phyloP scores from a whole-genome alignment of 30 jellyfish, hydroid and myxozoan genomes.

The Aurelia sp. region DNA sequence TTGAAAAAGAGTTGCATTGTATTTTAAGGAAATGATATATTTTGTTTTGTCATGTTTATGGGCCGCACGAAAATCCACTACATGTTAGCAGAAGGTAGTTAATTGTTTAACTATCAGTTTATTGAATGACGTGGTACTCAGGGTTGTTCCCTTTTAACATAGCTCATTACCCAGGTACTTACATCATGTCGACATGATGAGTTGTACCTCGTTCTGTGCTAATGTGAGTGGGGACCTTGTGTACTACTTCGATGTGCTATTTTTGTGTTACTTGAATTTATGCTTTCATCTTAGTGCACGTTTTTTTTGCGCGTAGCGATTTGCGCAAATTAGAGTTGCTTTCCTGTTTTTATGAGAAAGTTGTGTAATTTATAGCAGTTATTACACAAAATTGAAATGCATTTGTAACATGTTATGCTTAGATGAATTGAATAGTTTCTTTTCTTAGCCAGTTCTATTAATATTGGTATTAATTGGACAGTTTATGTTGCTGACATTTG shows the following conservation, averaged over 20 bases:
- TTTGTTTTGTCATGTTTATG: background rate
- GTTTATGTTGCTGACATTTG: background rate
- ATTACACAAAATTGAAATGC: background rate
- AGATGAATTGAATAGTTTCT: too few relatives aligned
- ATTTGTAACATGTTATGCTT: background rate
- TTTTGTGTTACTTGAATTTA: background rate
- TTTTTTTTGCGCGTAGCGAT: background rate
- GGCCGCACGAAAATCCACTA: background rate
- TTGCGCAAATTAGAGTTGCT: background rate
- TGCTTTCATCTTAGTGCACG: background rate
- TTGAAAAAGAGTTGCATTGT: too few relatives aligned
- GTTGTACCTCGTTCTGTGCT: conserved; percentile 15
- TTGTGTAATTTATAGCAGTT: conserved; percentile 8
- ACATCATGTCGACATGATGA: conserved; percentile 4
- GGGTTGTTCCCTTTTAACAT: background rate
- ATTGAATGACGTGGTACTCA: too few relatives aligned
- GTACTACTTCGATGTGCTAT: background rate
- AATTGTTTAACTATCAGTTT: background rate
- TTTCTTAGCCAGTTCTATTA: too few relatives aligned
- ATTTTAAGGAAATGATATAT: background rate
- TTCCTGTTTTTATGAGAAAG: background rate
- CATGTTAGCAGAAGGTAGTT: conserved; percentile 1
- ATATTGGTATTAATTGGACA: too few relatives aligned
- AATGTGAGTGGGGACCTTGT: conserved; percentile 2
- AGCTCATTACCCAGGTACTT: conserved; percentile 10